Percentiles rank a stretch among this genome's conserved stretches.
Evolutionary conservation across 2,888 invertebrate species (phyloP).

Genomic region (Geophilus truncorum): DNA sequence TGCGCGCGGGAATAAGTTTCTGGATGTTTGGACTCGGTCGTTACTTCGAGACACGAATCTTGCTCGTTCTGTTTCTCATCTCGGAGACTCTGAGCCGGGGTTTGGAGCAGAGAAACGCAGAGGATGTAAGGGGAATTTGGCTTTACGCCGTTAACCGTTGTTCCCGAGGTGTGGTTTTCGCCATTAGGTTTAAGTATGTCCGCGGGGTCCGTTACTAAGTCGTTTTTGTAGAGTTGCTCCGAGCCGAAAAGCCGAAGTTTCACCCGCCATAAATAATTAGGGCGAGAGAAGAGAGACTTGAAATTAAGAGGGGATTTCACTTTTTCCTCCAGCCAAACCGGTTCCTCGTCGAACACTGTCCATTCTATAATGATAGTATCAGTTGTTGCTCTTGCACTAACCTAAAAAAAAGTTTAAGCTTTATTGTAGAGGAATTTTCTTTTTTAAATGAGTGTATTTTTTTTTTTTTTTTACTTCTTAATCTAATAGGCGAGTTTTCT

Average conservation of each 20-base stretch:
- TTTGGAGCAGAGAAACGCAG: background rate
- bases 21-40: slow-evolving; percentile 33
- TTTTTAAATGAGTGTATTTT: no score
- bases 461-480: no score
- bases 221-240: background rate
- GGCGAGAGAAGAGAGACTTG: background rate
- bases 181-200: background rate
- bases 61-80: background rate
- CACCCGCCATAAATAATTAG: background rate
- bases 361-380: background rate
- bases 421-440: no score
- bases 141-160: background rate
- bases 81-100: background rate
- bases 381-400: background rate
- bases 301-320: background rate
- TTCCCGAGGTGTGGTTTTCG: background rate
- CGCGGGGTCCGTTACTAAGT: background rate
- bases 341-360: background rate
- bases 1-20: slow-evolving; percentile 32
- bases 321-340: background rate
- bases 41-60: slow-evolving; percentile 29
- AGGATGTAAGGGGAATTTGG: background rate
- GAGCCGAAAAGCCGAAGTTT: background rate
- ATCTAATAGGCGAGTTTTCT: no score
- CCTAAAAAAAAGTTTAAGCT: no score